A percentile compares a stretch with the other conserved stretches of the same genome.
phyloP scores from a whole-genome alignment of 2,888 invertebrate species.

The Pogonocherus hispidulus region DNA sequence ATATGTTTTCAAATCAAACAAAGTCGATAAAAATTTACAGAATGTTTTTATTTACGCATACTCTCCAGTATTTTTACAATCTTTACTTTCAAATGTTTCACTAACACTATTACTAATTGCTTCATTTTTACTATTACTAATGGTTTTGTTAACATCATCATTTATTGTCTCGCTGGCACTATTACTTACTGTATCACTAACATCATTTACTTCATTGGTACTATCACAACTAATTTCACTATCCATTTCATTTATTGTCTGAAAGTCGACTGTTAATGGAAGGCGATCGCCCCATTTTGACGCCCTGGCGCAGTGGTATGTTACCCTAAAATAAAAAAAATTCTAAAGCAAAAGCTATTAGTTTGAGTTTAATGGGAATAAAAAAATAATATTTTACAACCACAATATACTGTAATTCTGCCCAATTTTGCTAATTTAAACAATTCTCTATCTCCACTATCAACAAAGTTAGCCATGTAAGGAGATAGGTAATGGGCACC shows the following conservation, averaged over 20 bases:
- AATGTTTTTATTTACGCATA: neutral
- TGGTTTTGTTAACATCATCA: neutral
- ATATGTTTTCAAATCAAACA: neutral
- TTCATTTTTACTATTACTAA: neutral
- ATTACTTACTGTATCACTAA: neutral
- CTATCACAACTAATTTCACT: too few species aligned
- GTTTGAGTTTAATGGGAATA: too few species aligned
- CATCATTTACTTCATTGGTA: neutral
- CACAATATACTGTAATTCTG: too few species aligned
- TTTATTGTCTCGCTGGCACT: neutral
- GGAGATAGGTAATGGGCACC: too few species aligned
- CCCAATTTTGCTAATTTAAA: too few species aligned
- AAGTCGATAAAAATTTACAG: neutral
- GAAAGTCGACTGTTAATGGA: conserved; percentile 72
- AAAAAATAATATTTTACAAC: too few species aligned
- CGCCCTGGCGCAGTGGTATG: conserved; percentile 81
- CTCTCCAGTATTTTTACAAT: neutral
- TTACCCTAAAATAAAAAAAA: conserved; percentile 68
- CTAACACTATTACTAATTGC: neutral
- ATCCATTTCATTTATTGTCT: neutral
- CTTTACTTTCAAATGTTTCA: neutral
- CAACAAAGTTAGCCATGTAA: too few species aligned
- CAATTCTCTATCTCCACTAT: too few species aligned
- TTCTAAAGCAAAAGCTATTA: too few species aligned
- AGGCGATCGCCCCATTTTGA: conserved; percentile 86